These are phyloP conservation scores for Graptemys geographica DNA, from an alignment of 2,797 vertebrate species.

Conservation along the genomic window DNA sequence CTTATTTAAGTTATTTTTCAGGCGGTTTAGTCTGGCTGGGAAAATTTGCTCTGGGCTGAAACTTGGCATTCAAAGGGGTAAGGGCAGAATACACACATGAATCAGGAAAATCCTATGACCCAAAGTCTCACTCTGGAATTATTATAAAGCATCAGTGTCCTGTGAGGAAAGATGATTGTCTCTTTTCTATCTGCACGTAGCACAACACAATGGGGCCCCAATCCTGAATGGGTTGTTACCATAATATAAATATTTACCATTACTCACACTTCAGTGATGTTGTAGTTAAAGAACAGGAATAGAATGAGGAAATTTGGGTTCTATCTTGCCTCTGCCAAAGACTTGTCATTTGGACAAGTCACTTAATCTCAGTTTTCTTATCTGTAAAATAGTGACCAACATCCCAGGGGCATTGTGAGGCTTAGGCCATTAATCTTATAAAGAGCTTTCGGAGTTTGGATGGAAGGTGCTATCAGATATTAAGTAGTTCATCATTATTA, in stretches of 20 bases:
- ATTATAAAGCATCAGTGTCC: not conserved
- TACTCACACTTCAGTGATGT: not conserved
- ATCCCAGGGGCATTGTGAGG: not conserved
- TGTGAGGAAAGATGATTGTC: rapidly evolving
- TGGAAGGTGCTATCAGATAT: not conserved
- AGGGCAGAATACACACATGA: not conserved
- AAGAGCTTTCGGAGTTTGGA: not conserved
- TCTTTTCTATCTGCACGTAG: not conserved
- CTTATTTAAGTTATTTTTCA: not conserved
- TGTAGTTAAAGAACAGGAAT: not conserved
- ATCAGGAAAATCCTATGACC: not conserved
- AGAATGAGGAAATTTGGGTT: not conserved
- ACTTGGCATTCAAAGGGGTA: not conserved
- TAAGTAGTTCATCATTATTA: not conserved
- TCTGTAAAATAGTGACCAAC: not conserved
- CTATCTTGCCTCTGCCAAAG: not conserved
- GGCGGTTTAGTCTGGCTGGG: not conserved
- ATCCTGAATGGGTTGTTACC: not conserved
- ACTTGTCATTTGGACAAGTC: not conserved
- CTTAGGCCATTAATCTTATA: not conserved
- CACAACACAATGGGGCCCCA: not conserved
- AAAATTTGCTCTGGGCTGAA: not conserved
- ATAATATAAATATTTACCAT: not conserved
- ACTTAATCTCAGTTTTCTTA: not conserved
- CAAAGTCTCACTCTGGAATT: not conserved